Evolutionary conservation across 1,140 invertebrate species (phyloP), one percentile per base, ranked within the genome.

Genomic region (Cydia pomonella): DNA sequence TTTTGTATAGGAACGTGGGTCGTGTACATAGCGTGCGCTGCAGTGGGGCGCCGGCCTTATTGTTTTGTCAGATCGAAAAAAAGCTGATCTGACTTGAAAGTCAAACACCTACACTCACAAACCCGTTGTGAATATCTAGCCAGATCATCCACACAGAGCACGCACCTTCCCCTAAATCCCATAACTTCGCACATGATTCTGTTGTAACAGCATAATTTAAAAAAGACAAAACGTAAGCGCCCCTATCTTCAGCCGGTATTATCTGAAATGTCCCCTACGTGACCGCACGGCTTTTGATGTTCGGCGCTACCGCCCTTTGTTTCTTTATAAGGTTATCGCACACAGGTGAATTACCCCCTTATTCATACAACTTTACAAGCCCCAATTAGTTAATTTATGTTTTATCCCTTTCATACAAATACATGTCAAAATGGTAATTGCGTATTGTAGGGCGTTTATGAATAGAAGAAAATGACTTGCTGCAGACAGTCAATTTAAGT

Each of bases 191-290:
- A 90, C 88, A 85, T 87, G 81, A 84, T 75, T 84, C 82, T 76
- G 82, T 84, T 82, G 80, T 85, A 78, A 87, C 87, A 85, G 86
- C 82, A 81, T 82, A 75, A 79, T 76, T 87, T 90, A 87, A 82
- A 92, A 90, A 90, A 90, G 80, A 83, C 78, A 79, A 91, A 90
- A 86, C 74, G 73, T 80, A 89, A 88, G 88, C 86, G 85, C 88
- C 90, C 84, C 88, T 89, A 90, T 90, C 87, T 87, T 77, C 77
- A 77, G 77, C 77, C 77, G 71, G 80, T 75, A 85, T 87, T 91
- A 92, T 92, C 88, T 92, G 81, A 88, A 66, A 90, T 86, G 88
- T 84, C 63, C 75, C 53, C 75, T 89, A 92, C 91, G 91, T 92
- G 91, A 91, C 82, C 73, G 80, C 77, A 75, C 79, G 81, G 23